Evolutionary conservation across 1,140 invertebrate species (phyloP).

Genomic region (Sycobia sp.): DNA sequence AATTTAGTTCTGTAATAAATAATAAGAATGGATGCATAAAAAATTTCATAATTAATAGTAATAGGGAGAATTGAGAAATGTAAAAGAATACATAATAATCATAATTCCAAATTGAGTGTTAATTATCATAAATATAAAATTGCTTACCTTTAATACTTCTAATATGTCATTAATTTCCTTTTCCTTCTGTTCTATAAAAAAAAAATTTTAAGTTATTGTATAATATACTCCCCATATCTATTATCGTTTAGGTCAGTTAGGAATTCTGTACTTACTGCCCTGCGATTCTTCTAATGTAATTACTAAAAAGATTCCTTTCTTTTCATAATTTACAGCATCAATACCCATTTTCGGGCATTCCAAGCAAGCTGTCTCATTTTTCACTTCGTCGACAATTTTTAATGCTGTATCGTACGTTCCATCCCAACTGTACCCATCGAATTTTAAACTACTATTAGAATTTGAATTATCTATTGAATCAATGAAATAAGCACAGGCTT

Average conservation of each 20-base stretch:
- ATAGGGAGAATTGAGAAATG: too few relatives aligned
- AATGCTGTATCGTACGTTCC: not conserved
- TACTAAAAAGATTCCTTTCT: not conserved
- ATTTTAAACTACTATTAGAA: not conserved
- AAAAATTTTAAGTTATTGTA: not conserved
- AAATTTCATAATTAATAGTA: too few relatives aligned
- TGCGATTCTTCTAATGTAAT: not conserved
- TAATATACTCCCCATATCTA: too few relatives aligned
- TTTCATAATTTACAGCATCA: not conserved
- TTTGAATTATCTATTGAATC: not conserved
- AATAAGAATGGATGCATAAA: too few relatives aligned
- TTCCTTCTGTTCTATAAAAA: too few relatives aligned
- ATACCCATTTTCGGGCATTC: constrained; percentile 2
- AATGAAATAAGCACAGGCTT: not conserved
- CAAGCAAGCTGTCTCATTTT: not conserved
- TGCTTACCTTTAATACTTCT: too few relatives aligned
- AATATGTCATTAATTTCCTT: too few relatives aligned
- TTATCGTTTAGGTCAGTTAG: too few relatives aligned
- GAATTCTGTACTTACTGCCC: not conserved
- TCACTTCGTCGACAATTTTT: not conserved
- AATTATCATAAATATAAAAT: too few relatives aligned
- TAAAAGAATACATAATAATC: not conserved
- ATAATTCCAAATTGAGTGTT: too few relatives aligned
- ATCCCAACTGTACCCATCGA: not conserved
- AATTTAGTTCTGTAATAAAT: too few relatives aligned